Evolutionary conservation across 1,140 invertebrate genomes (phyloP).

Genomic region (Oreohelix idahoensis): DNA sequence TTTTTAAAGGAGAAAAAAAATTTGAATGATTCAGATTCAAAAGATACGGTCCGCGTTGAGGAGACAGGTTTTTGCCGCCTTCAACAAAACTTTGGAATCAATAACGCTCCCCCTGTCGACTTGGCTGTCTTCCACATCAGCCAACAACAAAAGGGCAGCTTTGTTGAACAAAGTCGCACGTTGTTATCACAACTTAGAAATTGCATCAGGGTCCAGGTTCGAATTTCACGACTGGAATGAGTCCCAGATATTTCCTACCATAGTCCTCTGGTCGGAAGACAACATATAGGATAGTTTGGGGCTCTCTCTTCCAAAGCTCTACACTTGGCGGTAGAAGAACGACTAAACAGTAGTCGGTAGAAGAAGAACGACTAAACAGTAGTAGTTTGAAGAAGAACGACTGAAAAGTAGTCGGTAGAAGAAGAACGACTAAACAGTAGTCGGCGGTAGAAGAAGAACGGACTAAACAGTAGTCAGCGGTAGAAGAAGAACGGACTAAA

Average conservation of each 20-base stretch:
- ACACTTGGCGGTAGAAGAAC: too few species aligned
- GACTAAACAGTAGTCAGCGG: too few species aligned
- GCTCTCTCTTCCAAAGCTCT: too few species aligned
- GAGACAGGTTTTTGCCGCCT: conserved; percentile 12
- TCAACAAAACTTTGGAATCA: conserved; percentile 4
- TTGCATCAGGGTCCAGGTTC: conserved; percentile 1
- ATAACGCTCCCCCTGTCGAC: neutral
- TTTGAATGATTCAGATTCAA: conserved; percentile 2
- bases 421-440: too few species aligned
- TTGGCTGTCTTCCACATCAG: neutral
- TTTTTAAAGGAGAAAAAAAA: neutral
- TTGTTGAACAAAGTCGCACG: neutral
- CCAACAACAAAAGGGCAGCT: neutral
- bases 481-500: too few species aligned
- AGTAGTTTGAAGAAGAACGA: too few species aligned
- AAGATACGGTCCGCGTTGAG: conserved; percentile 4
- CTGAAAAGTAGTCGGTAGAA: too few species aligned
- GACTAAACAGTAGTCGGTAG: too few species aligned
- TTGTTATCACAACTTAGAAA: conserved; percentile 15
- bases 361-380: too few species aligned
- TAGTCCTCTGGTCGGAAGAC: too few species aligned
- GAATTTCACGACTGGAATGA: neutral
- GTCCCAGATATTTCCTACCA: neutral
- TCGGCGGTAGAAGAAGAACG: too few species aligned
- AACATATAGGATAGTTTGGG: too few species aligned